phyloP scores from a whole-genome alignment of 2,797 vertebrate species.

The Microhierax caerulescens region DNA sequence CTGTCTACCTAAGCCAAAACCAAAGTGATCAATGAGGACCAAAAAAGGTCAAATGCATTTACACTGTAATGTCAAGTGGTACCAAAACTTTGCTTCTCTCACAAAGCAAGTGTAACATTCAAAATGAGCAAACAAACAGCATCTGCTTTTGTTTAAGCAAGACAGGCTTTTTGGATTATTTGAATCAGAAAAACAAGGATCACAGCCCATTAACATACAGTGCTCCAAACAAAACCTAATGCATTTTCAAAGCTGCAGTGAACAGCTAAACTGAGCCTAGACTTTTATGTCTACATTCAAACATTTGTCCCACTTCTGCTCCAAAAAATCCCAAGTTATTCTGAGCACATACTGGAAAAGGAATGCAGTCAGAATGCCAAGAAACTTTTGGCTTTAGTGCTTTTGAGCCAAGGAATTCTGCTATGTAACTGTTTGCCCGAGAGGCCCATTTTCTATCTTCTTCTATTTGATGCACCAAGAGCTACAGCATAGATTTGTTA shows the following conservation, averaged over 20 bases:
- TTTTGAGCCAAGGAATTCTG: constrained; percentile 35
- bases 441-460: neutral
- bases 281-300: neutral
- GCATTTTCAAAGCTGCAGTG: neutral
- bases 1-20: neutral
- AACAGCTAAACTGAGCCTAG: neutral
- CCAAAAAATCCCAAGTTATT: constrained; percentile 57
- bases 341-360: constrained; percentile 54
- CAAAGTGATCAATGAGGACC: neutral
- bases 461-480: neutral
- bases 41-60: neutral
- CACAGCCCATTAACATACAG: neutral
- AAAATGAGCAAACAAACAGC: neutral
- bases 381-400: constrained; percentile 22
- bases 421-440: neutral
- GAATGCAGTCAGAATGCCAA: constrained; percentile 60
- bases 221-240: neutral
- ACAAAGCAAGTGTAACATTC: neutral
- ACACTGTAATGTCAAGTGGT: neutral
- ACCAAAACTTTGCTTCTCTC: neutral
- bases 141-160: neutral
- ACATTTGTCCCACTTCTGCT: constrained; percentile 34
- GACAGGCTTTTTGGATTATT: neutral
- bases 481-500: neutral
- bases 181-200: neutral